phyloP scores from a whole-genome alignment of 2,888 invertebrate species.

The Lasioglossum marginatum region DNA sequence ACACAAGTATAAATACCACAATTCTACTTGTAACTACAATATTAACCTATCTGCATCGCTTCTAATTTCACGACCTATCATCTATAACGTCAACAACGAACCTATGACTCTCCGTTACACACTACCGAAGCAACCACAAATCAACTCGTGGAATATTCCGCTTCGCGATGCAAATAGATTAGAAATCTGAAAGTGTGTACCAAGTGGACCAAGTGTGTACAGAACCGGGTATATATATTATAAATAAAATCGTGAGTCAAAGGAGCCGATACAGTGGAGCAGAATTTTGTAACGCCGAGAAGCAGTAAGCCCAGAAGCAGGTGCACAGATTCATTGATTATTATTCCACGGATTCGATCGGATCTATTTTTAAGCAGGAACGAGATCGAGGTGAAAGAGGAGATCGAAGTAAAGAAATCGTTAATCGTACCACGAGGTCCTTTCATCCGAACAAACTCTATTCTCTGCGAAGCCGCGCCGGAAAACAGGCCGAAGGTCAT shows the following conservation, averaged over 20 bases:
- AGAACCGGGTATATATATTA: neutral
- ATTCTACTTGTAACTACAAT: too few species aligned
- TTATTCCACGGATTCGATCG: neutral
- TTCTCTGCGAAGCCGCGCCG: slow-evolving; percentile 91
- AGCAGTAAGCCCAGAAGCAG: slow-evolving; percentile 5
- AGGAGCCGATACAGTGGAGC: neutral
- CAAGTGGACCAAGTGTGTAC: neutral
- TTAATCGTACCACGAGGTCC: slow-evolving; percentile 92
- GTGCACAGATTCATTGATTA: neutral
- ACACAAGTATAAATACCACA: neutral
- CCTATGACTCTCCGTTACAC: too few species aligned
- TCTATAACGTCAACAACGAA: neutral
- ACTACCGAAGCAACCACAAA: neutral
- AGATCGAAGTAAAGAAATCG: slow-evolving; percentile 2
- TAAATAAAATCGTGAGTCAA: neutral
- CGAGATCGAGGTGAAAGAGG: neutral
- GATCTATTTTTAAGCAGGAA: neutral
- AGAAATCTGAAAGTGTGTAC: neutral
- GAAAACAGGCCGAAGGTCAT: slow-evolving; percentile 97
- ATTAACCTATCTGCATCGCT: too few species aligned
- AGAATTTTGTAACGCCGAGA: slow-evolving; percentile 3
- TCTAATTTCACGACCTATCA: too few species aligned
- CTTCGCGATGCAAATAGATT: neutral
- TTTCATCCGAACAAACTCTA: slow-evolving; percentile 99
- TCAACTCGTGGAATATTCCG: neutral